phyloP scores from a whole-genome alignment of 92 coral and sea anemone species.

The Palythoa grandis region DNA sequence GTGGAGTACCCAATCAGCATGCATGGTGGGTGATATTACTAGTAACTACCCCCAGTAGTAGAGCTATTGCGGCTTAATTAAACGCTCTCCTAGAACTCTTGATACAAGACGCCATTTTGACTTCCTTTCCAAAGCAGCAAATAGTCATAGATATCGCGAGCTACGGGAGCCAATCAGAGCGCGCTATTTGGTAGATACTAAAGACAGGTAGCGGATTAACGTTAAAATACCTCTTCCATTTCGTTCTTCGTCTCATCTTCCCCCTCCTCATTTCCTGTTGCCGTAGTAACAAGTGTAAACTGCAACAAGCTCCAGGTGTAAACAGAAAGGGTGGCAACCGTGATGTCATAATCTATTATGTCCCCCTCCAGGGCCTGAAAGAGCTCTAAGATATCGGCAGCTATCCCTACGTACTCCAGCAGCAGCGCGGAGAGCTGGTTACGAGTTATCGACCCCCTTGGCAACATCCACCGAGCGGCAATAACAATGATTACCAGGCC shows the following conservation, averaged over 20 bases:
- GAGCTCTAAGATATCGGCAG: constrained; percentile 89
- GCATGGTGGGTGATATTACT: too few species aligned
- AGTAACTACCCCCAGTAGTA: too few species aligned
- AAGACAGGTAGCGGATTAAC: too few species aligned
- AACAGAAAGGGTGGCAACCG: constrained; percentile 67
- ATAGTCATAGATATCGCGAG: too few species aligned
- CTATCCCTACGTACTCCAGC: constrained; percentile 90
- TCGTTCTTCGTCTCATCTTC: constrained; percentile 51
- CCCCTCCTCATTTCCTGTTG: constrained; percentile 52
- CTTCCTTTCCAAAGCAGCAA: too few species aligned
- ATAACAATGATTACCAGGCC: constrained; percentile 84
- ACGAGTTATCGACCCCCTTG: constrained; percentile 90
- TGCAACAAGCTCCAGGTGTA: constrained; percentile 90
- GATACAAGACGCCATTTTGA: too few species aligned
- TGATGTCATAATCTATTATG: constrained; percentile 41
- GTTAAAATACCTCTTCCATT: constrained; percentile 11
- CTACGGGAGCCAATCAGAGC: too few species aligned
- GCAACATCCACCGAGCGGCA: constrained; percentile 90
- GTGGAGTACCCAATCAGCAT: too few species aligned
- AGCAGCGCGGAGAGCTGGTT: constrained; percentile 89
- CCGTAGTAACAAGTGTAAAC: constrained; percentile 84
- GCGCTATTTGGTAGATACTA: too few species aligned
- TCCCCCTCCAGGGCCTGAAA: constrained; percentile 82
- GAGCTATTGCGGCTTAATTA: too few species aligned
- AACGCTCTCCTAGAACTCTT: too few species aligned